Evolutionary conservation across 2,888 invertebrate species (phyloP).

Genomic region (Fissipunctia ypsillon): DNA sequence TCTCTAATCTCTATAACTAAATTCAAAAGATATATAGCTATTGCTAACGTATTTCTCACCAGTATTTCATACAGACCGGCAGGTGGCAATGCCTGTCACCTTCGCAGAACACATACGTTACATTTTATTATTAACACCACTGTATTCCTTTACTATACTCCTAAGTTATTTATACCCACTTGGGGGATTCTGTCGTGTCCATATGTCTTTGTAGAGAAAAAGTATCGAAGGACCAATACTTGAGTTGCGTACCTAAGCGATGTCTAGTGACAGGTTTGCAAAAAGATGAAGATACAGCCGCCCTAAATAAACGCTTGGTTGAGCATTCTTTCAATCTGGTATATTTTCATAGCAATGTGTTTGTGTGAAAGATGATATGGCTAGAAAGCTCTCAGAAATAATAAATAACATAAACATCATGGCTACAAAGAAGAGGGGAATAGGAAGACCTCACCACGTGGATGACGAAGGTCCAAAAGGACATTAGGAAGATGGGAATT

Average conservation of each 20-base stretch:
- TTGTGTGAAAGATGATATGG: background rate
- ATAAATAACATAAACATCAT: too few relatives aligned
- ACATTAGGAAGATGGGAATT: too few relatives aligned
- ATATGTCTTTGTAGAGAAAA: conserved; percentile 3
- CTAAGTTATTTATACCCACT: conserved; percentile 11
- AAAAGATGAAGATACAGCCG: background rate
- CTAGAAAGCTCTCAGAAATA: background rate
- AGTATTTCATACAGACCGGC: conserved; percentile 54
- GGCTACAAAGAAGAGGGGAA: too few relatives aligned
- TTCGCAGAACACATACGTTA: conserved; percentile 31
- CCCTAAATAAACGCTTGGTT: conserved; percentile 18
- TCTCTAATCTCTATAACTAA: too few relatives aligned
- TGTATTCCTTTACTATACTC: too few relatives aligned
- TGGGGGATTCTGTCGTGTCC: background rate
- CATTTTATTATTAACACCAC: conserved; percentile 33
- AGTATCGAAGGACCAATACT: background rate
- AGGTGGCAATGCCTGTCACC: conserved; percentile 46
- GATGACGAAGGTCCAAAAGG: too few relatives aligned
- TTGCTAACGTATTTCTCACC: background rate
- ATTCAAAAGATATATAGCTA: conserved; percentile 17
- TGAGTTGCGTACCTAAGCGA: background rate
- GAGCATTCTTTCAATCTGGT: conserved; percentile 6
- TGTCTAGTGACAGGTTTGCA: background rate
- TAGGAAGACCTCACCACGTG: too few relatives aligned
- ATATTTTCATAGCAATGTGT: background rate